Conservation (phyloP, 2,113 vertebrate species). For the Neogale vison region DNA sequence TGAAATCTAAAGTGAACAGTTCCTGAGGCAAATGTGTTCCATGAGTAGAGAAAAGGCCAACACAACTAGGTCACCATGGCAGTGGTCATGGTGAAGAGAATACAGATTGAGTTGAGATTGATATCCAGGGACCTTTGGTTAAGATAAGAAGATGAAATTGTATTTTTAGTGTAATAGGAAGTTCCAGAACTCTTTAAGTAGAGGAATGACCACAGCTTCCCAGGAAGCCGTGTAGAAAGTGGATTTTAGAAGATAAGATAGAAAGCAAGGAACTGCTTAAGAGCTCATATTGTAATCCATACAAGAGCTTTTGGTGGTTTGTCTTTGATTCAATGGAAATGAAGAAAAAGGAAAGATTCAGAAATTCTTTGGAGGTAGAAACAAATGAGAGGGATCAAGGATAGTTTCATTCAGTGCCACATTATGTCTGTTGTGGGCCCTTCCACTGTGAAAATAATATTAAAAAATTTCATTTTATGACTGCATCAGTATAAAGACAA, state of each 20-base stretch:
- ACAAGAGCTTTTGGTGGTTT: not conserved
- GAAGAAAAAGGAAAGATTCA: not conserved
- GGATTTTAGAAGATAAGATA: not conserved
- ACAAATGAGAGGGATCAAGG: not conserved
- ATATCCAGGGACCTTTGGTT: not conserved
- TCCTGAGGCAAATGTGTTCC: not conserved
- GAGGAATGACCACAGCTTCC: not conserved
- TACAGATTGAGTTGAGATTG: not conserved
- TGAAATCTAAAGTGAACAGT: not conserved
- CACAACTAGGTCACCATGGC: not conserved
- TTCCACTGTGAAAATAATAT: conserved; percentile 12
- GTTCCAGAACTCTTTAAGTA: not conserved
- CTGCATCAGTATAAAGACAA: not conserved
- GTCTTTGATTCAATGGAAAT: not conserved
- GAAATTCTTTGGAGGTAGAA: not conserved
- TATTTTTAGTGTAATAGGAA: not conserved
- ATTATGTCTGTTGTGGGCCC: no score
- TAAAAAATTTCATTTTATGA: not conserved
- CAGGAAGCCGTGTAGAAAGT: not conserved
- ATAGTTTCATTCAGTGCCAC: not conserved
- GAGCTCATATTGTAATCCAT: not conserved
- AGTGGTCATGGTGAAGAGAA: not conserved
- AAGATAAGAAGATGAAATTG: not conserved
- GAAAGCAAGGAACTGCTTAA: not conserved
- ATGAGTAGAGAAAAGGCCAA: not conserved